Evolutionary conservation across 1,140 invertebrate species (phyloP).

Genomic region (Aphidius ervi): DNA sequence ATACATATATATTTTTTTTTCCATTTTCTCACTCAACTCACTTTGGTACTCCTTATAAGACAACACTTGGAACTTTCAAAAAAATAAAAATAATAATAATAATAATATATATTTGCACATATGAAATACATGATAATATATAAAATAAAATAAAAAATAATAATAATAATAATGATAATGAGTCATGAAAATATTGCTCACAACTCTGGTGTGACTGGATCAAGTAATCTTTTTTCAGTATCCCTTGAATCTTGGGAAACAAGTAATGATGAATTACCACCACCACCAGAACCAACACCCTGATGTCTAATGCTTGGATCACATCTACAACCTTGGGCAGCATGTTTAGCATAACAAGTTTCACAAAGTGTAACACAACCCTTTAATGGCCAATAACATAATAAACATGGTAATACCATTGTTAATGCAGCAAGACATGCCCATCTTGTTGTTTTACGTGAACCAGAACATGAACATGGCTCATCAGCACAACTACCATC

Average conservation of each 20-base stretch:
- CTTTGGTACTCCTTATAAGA: slow-evolving; percentile 19
- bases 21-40: slow-evolving; percentile 6
- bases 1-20: slow-evolving; percentile 4
- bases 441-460: slow-evolving; percentile 70
- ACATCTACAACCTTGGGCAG: slow-evolving; percentile 66
- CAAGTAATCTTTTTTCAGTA: slow-evolving; percentile 49
- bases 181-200: slow-evolving; percentile 28
- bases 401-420: slow-evolving; percentile 79
- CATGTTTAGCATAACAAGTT: slow-evolving; percentile 74
- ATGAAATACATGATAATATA: not conserved
- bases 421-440: slow-evolving; percentile 77
- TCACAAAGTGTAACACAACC: slow-evolving; percentile 75
- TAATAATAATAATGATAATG: not conserved
- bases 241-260: slow-evolving; percentile 44
- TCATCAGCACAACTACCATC: slow-evolving; percentile 68
- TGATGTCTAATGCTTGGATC: slow-evolving; percentile 51
- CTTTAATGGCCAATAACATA: slow-evolving; percentile 87
- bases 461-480: slow-evolving; percentile 78
- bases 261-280: slow-evolving; percentile 37
- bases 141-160: slow-evolving; percentile 2
- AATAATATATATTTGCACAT: not conserved
- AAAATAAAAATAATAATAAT: too few species aligned
- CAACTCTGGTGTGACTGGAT: slow-evolving; percentile 48
- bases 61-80: not conserved
- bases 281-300: slow-evolving; percentile 38